A percentile compares a stretch with the other conserved stretches of the same genome.
Evolutionary conservation across 2,888 invertebrate genomes (phyloP).

Genomic region (Papilio elwesi): DNA sequence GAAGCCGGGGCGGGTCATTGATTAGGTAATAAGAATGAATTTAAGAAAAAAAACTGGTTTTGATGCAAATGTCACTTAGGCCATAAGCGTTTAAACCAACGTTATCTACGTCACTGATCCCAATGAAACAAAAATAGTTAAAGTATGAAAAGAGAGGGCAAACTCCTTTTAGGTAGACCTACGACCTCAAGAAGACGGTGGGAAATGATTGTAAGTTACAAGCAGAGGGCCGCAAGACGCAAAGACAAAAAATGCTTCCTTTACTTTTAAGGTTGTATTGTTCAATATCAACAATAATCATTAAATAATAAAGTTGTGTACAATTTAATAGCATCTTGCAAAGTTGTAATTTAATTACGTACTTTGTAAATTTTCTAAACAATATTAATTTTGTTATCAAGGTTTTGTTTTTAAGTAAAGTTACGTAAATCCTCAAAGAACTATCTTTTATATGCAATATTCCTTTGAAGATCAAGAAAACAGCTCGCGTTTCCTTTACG

Average conservation of each 20-base stretch:
- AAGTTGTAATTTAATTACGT: background rate
- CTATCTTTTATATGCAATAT: background rate
- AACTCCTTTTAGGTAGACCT: too few relatives aligned
- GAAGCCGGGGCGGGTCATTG: too few relatives aligned
- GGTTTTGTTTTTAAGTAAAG: background rate
- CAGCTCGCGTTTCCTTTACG: background rate
- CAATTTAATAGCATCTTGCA: background rate
- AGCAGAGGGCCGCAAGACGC: too few relatives aligned
- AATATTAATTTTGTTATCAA: background rate
- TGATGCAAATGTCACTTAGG: too few relatives aligned
- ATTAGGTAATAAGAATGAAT: too few relatives aligned
- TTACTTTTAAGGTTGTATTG: background rate
- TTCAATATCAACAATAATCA: background rate
- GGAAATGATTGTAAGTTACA: too few relatives aligned
- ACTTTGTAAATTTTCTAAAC: background rate
- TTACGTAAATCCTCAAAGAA: background rate
- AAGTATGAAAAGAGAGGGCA: too few relatives aligned
- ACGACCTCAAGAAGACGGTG: too few relatives aligned
- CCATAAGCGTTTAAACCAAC: too few relatives aligned
- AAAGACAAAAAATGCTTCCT: background rate
- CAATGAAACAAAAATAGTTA: too few relatives aligned
- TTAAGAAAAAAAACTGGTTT: too few relatives aligned
- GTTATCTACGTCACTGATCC: too few relatives aligned
- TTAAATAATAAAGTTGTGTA: background rate
- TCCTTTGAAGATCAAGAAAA: slow-evolving; percentile 3